Evolutionary conservation across 2,113 vertebrate genomes (phyloP).

Genomic region (Scomber japonicus): DNA sequence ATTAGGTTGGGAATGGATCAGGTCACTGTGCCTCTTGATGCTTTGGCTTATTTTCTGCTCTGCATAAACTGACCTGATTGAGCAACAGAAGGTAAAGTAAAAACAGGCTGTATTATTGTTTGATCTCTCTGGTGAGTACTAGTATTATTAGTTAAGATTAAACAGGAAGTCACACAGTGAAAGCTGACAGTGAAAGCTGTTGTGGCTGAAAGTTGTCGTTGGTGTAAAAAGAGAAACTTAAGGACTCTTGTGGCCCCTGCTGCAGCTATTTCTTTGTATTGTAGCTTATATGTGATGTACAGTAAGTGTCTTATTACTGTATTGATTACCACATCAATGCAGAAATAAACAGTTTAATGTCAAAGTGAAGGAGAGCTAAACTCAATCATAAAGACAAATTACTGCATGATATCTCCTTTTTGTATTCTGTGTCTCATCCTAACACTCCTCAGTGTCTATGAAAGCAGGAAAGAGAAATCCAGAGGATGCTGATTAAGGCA

Average conservation of each 20-base stretch:
- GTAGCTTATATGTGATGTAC: too few relatives aligned
- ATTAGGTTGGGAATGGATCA: neutral
- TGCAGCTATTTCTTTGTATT: neutral
- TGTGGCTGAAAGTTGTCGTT: neutral
- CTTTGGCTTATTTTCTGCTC: neutral
- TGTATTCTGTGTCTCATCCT: neutral
- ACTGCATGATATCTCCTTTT: too few relatives aligned
- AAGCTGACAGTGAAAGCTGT: too few relatives aligned
- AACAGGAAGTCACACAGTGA: neutral
- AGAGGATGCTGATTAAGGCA: too few relatives aligned
- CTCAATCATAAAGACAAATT: too few relatives aligned
- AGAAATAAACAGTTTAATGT: too few relatives aligned
- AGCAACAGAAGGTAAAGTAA: neutral
- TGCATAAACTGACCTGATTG: neutral
- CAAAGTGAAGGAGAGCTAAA: too few relatives aligned
- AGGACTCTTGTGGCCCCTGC: neutral
- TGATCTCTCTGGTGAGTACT: neutral
- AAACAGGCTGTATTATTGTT: neutral
- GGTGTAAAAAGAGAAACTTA: neutral
- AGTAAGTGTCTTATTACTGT: neutral
- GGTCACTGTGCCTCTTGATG: neutral
- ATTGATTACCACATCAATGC: too few relatives aligned
- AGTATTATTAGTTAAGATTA: too few relatives aligned
- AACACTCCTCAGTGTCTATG: too few relatives aligned
- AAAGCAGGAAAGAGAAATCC: neutral